Evolutionary conservation across 2,113 vertebrate species (phyloP), one percentile per base, ranked within the genome.

Genomic region (Maccullochella peelii): DNA sequence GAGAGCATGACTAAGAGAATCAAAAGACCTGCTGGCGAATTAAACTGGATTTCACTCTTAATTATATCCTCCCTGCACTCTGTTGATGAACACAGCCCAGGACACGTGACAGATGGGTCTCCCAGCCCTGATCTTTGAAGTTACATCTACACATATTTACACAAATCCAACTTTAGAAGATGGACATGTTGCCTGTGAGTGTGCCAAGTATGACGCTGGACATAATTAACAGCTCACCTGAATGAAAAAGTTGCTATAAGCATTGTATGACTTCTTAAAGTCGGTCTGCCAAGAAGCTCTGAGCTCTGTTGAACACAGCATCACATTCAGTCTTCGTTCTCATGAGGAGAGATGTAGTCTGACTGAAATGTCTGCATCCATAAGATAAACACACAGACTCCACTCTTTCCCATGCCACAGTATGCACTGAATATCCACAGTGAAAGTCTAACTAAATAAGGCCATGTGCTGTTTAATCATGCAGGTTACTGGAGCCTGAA

Each of bases 381-480:
- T 4, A 7, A 79, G n/a, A 36, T 20, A 61, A 21, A 66, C 55
- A 67, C 65, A 42, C 66, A 20, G 33, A 67, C 65, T 62, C 47
- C 55, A 63, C 69, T 42, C 30, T 57, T 18, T 18, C 47, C 25
- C 6, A 2, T 49, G 21, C 23, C 15, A 55, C 15, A 44, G 59
- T 58, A 10, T 14, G 33, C 50, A 33, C 50, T 33, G 50, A 10
- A 55, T 7, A 58, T 67, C 57, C 52, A 86, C 67, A 11, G 82
- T 59, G 69, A 66, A 77, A 79, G 63, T 87, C 80, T 77, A 82
- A 91, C 80, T 77, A 82, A 91, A 91, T 79, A 81, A 86, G 80
- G 82, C 78, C 77, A 92, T 81, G 89, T 91, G 88, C 81, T 86
- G 86, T 79, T 92, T 79, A 87, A 77, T 90, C 82, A 79, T 87